These are phyloP conservation scores for Melipona beecheii DNA, from an alignment of 2,888 invertebrate species.

Conservation along the genomic window DNA sequence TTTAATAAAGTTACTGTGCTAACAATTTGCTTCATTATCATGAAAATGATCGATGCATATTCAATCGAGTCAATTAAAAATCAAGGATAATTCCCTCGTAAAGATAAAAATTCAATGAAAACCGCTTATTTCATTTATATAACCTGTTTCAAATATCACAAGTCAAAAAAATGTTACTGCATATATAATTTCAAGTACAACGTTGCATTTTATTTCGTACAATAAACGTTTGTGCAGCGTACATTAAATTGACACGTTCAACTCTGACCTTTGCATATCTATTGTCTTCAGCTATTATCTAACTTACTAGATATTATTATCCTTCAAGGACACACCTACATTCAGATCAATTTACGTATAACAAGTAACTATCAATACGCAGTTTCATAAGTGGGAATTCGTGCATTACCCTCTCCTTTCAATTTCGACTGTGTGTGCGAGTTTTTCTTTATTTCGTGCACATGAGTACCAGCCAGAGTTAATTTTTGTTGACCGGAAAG, in stretches of 20 bases:
- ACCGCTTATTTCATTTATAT: not conserved
- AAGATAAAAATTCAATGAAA: not conserved
- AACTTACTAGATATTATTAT: conserved; percentile 12
- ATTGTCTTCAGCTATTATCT: not conserved
- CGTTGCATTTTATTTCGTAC: not conserved
- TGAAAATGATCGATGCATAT: not conserved
- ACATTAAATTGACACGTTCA: not conserved
- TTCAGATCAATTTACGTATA: conserved; percentile 14
- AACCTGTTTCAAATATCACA: not conserved
- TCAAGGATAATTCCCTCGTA: not conserved
- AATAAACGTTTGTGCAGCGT: not conserved
- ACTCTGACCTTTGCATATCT: not conserved
- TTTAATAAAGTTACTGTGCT: not conserved
- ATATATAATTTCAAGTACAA: not conserved
- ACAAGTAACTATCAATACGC: conserved; percentile 15
- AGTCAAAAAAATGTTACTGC: not conserved
- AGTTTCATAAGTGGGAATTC: conserved; percentile 5
- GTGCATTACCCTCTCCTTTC: not conserved
- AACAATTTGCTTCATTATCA: not conserved
- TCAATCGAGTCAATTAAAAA: not conserved
- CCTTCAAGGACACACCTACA: not conserved
- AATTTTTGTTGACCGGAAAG: not conserved
- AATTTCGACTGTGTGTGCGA: not conserved
- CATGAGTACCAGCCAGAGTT: conserved; percentile 36
- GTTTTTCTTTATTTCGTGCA: not conserved